Conservation (phyloP, 1,140 invertebrate genomes). For the Maconellicoccus hirsutus region DNA sequence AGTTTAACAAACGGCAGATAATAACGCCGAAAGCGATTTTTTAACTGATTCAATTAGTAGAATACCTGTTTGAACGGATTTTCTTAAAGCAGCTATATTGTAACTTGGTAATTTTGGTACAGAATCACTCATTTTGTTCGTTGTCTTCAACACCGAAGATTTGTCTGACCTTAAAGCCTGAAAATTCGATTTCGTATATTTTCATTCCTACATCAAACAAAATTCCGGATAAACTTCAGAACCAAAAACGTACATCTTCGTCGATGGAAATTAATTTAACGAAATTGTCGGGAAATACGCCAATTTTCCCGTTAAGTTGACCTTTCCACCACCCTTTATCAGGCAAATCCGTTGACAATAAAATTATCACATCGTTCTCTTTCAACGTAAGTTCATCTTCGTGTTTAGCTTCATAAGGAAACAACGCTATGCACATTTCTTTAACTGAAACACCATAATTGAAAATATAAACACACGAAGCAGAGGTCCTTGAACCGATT, state of each 20-base stretch:
- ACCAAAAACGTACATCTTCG: slow-evolving; percentile 27
- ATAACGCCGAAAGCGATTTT: too few species aligned
- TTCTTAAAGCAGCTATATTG: slow-evolving; percentile 16
- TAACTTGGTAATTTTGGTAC: slow-evolving; percentile 28
- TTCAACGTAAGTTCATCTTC: slow-evolving; percentile 83
- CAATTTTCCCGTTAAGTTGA: slow-evolving; percentile 74
- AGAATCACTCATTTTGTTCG: slow-evolving; percentile 29
- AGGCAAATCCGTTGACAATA: slow-evolving; percentile 74
- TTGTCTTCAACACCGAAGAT: slow-evolving; percentile 23
- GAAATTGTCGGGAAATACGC: slow-evolving; percentile 97
- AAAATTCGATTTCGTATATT: background rate
- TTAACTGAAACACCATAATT: slow-evolving; percentile 38
- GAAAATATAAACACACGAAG: background rate
- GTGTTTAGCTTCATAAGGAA: slow-evolving; percentile 79
- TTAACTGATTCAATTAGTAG: too few species aligned
- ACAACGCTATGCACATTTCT: slow-evolving; percentile 74
- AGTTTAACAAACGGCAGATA: too few species aligned
- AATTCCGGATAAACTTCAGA: background rate
- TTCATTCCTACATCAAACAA: background rate
- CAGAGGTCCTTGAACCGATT: too few species aligned
- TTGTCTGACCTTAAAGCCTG: background rate
- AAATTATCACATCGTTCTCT: slow-evolving; percentile 79
- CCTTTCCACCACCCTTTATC: slow-evolving; percentile 97
- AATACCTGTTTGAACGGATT: background rate
- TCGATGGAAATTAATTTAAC: slow-evolving; percentile 49